Base-by-base conservation (phyloP, 2,888 invertebrate genomes). In the Oligia latruncula region DNA sequence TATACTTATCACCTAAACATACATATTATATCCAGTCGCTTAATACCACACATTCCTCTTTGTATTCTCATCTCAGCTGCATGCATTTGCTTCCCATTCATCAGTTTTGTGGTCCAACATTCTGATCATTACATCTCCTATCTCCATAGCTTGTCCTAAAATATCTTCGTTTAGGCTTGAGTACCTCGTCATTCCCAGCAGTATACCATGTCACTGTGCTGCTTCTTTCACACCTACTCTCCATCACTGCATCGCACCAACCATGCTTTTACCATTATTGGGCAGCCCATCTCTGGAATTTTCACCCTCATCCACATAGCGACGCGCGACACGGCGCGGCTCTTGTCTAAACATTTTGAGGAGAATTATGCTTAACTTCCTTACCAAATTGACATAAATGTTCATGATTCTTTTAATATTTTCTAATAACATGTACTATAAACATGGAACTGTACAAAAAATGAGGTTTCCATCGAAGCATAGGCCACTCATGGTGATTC, bases 161-260 rank as follows among this genome's bases (percentile, higher is more conserved):
- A 66, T 78, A 66, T 46, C 46, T 76, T 49, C 23, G 0, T n/a
- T 9, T 76, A 52, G 2, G 40, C 17, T 60, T 20, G 49, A 77
- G n/a, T 58, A 29, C 15, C 13, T 78, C 29, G 17, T 62, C 17
- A 13, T 62, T 20, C 11, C 13, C 15, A 55, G 60, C 15, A 46
- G 23, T 40, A 43, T 62, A 77, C 15, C 49, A 74, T 65, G 17
- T 29, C 43, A 46, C 35, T 40, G 49, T 52, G 35, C 43, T 66
- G 49, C 23, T 60, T 76, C 20, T 15, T 76, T 29, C 29, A 77
- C 23, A 66, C 20, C 66, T 58, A 29, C 23, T 82, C 43, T 46
- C 49, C 58, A 43, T 70, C 40, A 72, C 74, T 29, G 64, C 58
- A 55, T 55, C 20, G 52, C 49, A 35, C 58, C 40, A 58, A 49